Base-by-base conservation (phyloP, 2,797 vertebrate species). In the Crypturellus tataupa region DNA sequence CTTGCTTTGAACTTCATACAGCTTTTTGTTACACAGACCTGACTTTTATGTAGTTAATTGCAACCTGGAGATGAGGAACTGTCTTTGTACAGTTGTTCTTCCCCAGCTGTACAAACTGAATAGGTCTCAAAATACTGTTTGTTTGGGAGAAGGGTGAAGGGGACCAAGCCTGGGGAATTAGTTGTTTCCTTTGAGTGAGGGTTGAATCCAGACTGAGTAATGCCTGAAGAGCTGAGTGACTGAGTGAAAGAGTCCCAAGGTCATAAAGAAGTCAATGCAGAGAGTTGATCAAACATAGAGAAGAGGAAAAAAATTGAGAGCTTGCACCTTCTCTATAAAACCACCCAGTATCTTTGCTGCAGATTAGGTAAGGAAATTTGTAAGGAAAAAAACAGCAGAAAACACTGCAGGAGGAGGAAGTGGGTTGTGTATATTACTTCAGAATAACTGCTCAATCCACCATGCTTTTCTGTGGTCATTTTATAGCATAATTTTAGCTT, bases 401-500 rank as follows among this genome's bases (percentile, higher is more conserved):
- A 70, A 20, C 1, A 0, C 39, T 62, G 56, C 47, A 65, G 67
- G 46, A 56, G 51, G 37, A 19, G 33, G 7, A 27, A 73, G 42
- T 55, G 3, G 27, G 9, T 80, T 7, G 27, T 27, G 9, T 72
- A 4, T 16, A 44, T 80, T 72, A 35, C 12, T 77, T 80, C 44
- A 64, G 40, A 67, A 1, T 75, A 67, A 29, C 75, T 93, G 24
- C 37, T 53, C 49, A 39, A 18, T 40, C 25, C 24, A 3, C 23
- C 37, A 3, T 83, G 37, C 23, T 85, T 85, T 96, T 78, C 35
- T 3, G 1, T 69, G 27, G 29, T 55, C 91, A 15, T 9, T 44
- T 80, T 90, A 75, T 85, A 75, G 65, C 85, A 72, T 87, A 58
- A 69, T 94, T 88, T 95, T 77, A 82, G 31, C 87, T 85, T 90